Base-by-base conservation (phyloP, 2,113 vertebrate species). In the Larimichthys crocea region DNA sequence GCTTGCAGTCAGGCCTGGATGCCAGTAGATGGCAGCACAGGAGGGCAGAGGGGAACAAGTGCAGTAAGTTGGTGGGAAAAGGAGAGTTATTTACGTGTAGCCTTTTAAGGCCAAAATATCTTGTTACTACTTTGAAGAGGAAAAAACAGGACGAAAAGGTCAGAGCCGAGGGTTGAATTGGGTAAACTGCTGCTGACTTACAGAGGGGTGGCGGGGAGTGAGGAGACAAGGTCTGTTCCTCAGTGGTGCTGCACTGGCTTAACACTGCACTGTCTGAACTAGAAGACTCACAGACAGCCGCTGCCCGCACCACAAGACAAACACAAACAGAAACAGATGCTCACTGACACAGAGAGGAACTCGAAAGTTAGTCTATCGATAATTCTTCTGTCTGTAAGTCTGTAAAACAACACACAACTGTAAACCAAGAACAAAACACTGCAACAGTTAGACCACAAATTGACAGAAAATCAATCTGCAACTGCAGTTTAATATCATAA, bases 261-360 rank as follows among this genome's bases (percentile, higher is more conserved):
- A 89, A 82, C 83, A 91, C 84, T 35, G 90, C 85, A 76, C 89
- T 92, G 88, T 94, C 93, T 86, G 76, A 74, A 84, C 84, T 91
- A 85, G 89, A 74, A 64, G 90, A 75, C 67, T 76, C 87, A 68
- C 80, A 78, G 62, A 82, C 86, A 48, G 89, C 83, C 16, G 62
- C 91, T 91, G 83, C 46, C 75, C 49, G 40, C 82, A 48, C 56
- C 52, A 57, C 35, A 74, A 60, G 40, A 87, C 73, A 79, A 74
- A 91, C 50, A 90, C 82, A 84, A 71, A 89, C 26, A 87, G 52
- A 83, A 17, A 80, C 16, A 81, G 24, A 76, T 26, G 46, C 48
- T 42, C 14, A 63, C 49, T 35, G 70, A 79, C 67, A 73, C 22
- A 12, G 15, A 56, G 40, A 73, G n/a, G 22, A 64, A 6, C 12